Conservation (phyloP, 2,888 invertebrate species). For the Agrochola lota region DNA sequence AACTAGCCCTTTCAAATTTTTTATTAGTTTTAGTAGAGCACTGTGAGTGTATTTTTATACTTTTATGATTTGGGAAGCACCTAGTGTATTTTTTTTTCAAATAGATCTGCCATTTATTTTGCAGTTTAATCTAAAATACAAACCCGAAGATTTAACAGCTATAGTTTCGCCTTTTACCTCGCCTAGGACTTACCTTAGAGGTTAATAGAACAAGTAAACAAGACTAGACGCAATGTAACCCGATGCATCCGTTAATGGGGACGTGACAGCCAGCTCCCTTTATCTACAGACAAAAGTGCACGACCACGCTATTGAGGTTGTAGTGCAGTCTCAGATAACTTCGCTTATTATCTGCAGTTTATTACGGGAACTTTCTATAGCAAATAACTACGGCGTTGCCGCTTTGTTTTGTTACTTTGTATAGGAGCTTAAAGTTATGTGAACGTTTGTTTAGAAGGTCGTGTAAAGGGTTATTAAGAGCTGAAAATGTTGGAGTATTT, state of each 20-base stretch:
- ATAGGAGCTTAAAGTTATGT: not conserved
- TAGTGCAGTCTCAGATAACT: constrained; percentile 54
- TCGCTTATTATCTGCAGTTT: constrained; percentile 57
- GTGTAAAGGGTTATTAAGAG: constrained; percentile 11
- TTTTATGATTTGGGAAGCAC: not conserved
- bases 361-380: constrained; percentile 54
- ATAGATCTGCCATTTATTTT: too few relatives aligned
- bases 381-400: constrained; percentile 38
- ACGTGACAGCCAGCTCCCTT: constrained; percentile 80
- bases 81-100: not conserved
- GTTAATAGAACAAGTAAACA: constrained; percentile 64
- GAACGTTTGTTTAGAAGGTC: constrained; percentile 16
- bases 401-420: constrained; percentile 42
- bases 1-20: not conserved
- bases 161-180: not conserved
- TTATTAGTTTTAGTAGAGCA: not conserved
- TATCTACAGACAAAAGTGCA: constrained; percentile 65
- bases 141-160: not conserved
- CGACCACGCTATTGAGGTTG: constrained; percentile 62
- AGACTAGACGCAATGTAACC: constrained; percentile 74
- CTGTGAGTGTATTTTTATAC: not conserved
- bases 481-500: not conserved
- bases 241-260: constrained; percentile 83
- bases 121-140: not conserved
- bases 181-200: constrained; percentile 26